phyloP scores from a whole-genome alignment of 1,140 invertebrate species.

The Drosophila hydei region DNA sequence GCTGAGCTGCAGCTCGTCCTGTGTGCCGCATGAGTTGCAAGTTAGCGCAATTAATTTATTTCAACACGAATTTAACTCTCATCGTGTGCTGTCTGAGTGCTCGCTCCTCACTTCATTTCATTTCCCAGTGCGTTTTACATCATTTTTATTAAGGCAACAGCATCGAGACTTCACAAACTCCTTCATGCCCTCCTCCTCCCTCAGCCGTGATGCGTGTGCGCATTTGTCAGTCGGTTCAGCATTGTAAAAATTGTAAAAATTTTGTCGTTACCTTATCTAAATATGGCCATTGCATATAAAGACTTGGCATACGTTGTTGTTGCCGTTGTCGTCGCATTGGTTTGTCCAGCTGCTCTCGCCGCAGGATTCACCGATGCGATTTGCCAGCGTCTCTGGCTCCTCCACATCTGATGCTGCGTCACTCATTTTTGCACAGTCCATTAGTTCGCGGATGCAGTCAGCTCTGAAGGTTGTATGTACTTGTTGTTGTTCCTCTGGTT shows the following conservation, averaged over 20 bases:
- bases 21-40: slow-evolving; percentile 79
- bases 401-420: slow-evolving; percentile 67
- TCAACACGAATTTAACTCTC: slow-evolving; percentile 82
- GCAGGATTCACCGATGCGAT: slow-evolving; percentile 44
- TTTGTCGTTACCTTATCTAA: slow-evolving; percentile 80
- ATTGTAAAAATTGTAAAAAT: slow-evolving; percentile 73
- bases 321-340: slow-evolving; percentile 12
- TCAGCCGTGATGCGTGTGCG: background rate
- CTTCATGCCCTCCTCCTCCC: background rate
- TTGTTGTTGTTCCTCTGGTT: slow-evolving; percentile 8
- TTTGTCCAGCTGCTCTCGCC: slow-evolving; percentile 57
- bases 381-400: slow-evolving; percentile 5
- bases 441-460: slow-evolving; percentile 77
- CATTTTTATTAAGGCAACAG: slow-evolving; percentile 57
- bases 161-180: background rate
- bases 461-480: slow-evolving; percentile 64
- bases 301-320: slow-evolving; percentile 57
- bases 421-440: slow-evolving; percentile 80
- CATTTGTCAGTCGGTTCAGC: slow-evolving; percentile 32
- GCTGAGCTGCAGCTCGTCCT: slow-evolving; percentile 8
- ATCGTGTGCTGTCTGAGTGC: slow-evolving; percentile 63
- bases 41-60: slow-evolving; percentile 83
- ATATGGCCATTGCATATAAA: slow-evolving; percentile 81
- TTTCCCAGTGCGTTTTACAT: slow-evolving; percentile 65
- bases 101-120: slow-evolving; percentile 48